Percentiles rank a stretch among this genome's conserved stretches.
Conservation (phyloP, 37 sponge, comb jelly and placozoan species). For the Beroe forskalii region DNA sequence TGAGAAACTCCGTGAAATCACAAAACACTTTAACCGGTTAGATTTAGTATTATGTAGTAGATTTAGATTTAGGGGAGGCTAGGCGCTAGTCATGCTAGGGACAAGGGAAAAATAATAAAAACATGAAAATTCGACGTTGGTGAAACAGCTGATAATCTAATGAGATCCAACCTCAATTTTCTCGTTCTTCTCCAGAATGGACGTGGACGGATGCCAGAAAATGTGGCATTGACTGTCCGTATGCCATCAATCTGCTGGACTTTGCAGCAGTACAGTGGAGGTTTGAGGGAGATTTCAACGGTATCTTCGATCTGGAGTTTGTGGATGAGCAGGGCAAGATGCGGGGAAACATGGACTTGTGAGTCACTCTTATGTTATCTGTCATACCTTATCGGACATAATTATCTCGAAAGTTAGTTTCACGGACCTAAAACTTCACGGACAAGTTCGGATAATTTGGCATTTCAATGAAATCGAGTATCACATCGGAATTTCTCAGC, state of each 20-base stretch:
- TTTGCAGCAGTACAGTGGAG: constrained; percentile 49
- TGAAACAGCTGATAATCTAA: too few species aligned
- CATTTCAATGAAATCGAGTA: too few species aligned
- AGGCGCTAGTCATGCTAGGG: too few species aligned
- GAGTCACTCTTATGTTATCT: constrained; percentile 9
- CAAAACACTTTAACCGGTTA: background rate
- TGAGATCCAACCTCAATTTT: too few species aligned
- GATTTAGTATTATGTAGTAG: background rate
- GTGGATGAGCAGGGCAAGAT: constrained; percentile 9
- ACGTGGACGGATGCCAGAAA: background rate
- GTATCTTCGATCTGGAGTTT: constrained; percentile 58
- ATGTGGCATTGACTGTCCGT: constrained; percentile 56
- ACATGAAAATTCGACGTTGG: too few species aligned
- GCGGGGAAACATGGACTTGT: constrained; percentile 64
- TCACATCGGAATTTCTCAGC: too few species aligned
- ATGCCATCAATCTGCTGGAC: background rate
- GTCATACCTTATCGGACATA: too few species aligned
- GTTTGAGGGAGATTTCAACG: constrained; percentile 28
- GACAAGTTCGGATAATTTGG: too few species aligned
- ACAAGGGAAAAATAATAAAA: too few species aligned
- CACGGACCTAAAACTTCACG: too few species aligned
- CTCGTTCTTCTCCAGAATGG: constrained; percentile 2
- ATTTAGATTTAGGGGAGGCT: background rate
- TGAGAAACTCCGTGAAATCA: too few species aligned
- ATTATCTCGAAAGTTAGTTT: too few species aligned